These are phyloP conservation scores for Tinamus major DNA, from an alignment of 2,797 vertebrate species.

Conservation along the genomic window DNA sequence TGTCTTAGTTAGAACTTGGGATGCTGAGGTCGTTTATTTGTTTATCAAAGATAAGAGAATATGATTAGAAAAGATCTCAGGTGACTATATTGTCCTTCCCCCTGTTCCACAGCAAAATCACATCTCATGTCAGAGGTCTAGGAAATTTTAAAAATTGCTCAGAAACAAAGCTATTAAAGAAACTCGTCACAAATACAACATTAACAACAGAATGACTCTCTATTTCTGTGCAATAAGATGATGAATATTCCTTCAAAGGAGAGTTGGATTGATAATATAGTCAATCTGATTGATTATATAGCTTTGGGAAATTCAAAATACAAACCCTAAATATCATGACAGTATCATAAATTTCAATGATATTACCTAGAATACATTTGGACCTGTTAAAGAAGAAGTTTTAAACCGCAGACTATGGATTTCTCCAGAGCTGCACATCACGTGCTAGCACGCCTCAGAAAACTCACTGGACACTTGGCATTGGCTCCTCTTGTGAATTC, in stretches of 20 bases:
- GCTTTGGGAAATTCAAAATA: neutral
- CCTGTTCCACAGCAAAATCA: neutral
- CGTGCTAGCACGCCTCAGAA: neutral
- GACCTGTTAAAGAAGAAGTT: neutral
- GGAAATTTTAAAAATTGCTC: neutral
- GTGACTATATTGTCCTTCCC: neutral
- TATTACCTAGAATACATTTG: neutral
- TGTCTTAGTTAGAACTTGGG: neutral
- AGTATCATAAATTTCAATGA: neutral
- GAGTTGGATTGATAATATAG: neutral
- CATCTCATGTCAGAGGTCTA: neutral
- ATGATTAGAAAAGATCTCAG: neutral
- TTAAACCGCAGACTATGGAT: neutral
- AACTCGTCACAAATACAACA: neutral
- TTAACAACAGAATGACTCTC: neutral
- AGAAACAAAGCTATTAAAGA: neutral
- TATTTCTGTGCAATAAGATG: neutral
- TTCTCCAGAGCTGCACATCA: neutral
- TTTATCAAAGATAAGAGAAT: neutral
- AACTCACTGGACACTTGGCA: slow-evolving; percentile 48
- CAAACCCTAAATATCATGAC: neutral
- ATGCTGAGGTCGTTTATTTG: neutral
- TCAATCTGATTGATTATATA: neutral
- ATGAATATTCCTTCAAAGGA: neutral
- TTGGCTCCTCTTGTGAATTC: neutral